A percentile compares a stretch with the other conserved stretches of the same genome.
phyloP scores from a whole-genome alignment of 1,140 invertebrate genomes.

The Reticulitermes speratus region DNA sequence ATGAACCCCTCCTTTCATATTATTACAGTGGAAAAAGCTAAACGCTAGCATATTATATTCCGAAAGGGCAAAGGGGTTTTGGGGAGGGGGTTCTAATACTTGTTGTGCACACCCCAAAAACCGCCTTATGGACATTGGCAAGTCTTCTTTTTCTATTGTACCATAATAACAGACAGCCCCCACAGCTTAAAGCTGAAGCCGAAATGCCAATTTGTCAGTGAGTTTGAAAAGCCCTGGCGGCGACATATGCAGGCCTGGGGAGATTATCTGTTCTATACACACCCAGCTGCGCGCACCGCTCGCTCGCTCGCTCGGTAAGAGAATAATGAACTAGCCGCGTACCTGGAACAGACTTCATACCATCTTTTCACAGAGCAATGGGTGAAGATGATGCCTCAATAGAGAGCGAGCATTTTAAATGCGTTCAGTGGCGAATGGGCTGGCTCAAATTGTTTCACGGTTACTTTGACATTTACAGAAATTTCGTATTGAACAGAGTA shows the following conservation, averaged over 20 bases:
- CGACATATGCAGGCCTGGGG: conserved; percentile 5
- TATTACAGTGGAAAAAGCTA: conserved; percentile 23
- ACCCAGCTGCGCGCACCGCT: conserved; percentile 25
- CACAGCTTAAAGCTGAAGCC: conserved; percentile 27
- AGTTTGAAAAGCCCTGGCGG: conserved; percentile 1
- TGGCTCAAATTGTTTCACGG: not conserved
- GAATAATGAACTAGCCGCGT: conserved; percentile 29
- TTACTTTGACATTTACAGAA: too few species aligned
- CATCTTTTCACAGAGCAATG: conserved; percentile 1
- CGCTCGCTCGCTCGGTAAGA: not conserved
- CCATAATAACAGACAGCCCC: conserved; percentile 27
- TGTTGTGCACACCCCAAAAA: not conserved
- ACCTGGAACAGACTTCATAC: conserved; percentile 25
- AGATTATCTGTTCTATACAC: conserved; percentile 10
- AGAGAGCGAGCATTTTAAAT: not conserved
- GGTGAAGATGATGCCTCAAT: conserved; percentile 5
- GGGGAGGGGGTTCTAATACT: not conserved
- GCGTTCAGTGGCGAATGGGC: not conserved
- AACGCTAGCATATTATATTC: conserved; percentile 18
- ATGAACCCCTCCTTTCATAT: not conserved
- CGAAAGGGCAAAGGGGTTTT: not conserved
- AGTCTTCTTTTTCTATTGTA: conserved; percentile 5
- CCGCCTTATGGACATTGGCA: conserved; percentile 20
- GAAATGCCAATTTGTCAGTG: conserved; percentile 33
- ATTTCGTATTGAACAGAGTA: too few species aligned